Base-by-base conservation (phyloP, 2,888 invertebrate genomes). In the Apotomis betuletana region DNA sequence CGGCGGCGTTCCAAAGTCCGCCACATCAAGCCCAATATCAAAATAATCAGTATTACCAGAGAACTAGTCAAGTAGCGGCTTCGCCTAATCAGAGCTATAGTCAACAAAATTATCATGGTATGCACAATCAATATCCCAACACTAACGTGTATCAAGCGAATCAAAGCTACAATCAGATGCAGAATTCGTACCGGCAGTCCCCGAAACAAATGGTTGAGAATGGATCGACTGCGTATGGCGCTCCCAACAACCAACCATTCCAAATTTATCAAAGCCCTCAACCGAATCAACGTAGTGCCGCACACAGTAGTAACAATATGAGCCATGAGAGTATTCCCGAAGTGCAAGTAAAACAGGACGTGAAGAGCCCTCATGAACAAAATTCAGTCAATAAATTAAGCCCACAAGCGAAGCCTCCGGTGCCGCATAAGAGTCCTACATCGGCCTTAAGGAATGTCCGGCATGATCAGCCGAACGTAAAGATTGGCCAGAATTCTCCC, bases 191-290 rank as follows among this genome's bases (percentile, higher is more conserved):
- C 75, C 84, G 89, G 72, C 91, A 89, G 70, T 78, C 85, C n/a
- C 77, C 87, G 52, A 92, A 91, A 78, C 86, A 84, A 76, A 78
- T 81, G 71, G 75, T 81, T 46, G 91, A 91, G 71, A 86, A 81
- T 74, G 79, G 77, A 67, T 78, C 86, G 61, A 75, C 80, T 61
- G 84, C 78, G 1, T 92, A 89, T 79, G 85, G 81, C 9, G 77
- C 81, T 63, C 74, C 82, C 49, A 87, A 78, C 59, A 88, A 86
- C 75, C 89, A 86, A 74, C 80, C 85, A 5, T 92, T 90, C 79
- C 91, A 91, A 82, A 86, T 91, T 74, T 92, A 92, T 78, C 91
- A 92, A 85, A 92, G 91, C 78, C 92, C 91, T 55, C 90, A 90
- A 72, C 77, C 83, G 73, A 54, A 54, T 44, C 71, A 61, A 10